A percentile compares a stretch with the other conserved stretches of the same genome.
Conservation (phyloP, 2,888 invertebrate species). For the Dioctria linearis region DNA sequence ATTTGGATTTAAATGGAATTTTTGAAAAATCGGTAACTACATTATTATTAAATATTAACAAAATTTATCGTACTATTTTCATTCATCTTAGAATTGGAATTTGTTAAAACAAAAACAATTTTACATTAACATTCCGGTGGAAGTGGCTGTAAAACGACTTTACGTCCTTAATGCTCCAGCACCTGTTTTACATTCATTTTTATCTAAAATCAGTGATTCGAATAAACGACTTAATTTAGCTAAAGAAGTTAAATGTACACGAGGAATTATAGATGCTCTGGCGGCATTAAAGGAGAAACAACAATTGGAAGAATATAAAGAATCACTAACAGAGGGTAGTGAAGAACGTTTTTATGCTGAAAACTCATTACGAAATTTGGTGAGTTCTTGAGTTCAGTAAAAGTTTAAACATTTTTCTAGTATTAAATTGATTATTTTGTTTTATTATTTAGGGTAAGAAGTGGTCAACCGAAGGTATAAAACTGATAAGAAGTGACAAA, state of each 20-base stretch:
- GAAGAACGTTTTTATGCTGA: slow-evolving; percentile 84
- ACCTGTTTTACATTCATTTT: slow-evolving; percentile 67
- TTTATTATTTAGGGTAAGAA: slow-evolving; percentile 63
- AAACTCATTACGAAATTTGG: slow-evolving; percentile 74
- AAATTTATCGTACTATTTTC: background rate
- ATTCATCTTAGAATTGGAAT: slow-evolving; percentile 63
- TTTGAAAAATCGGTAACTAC: slow-evolving; percentile 49
- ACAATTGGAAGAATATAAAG: slow-evolving; percentile 65
- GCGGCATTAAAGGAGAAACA: slow-evolving; percentile 67
- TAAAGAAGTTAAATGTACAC: slow-evolving; percentile 67
- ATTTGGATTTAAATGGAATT: slow-evolving; percentile 66
- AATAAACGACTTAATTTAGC: slow-evolving; percentile 66
- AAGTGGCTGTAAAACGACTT: slow-evolving; percentile 66
- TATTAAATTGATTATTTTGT: background rate
- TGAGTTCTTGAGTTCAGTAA: slow-evolving; percentile 37
- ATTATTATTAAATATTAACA: background rate
- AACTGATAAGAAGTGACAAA: slow-evolving; percentile 41
- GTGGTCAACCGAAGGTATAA: slow-evolving; percentile 67
- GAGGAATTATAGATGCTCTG: slow-evolving; percentile 68
- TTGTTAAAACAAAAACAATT: slow-evolving; percentile 69
- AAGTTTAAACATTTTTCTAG: background rate
- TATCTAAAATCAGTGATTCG: slow-evolving; percentile 67
- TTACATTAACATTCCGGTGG: slow-evolving; percentile 68
- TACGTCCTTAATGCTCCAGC: slow-evolving; percentile 67
- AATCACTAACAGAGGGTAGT: slow-evolving; percentile 68